These are phyloP conservation scores for Stenoptilia bipunctidactyla DNA, from an alignment of 2,888 invertebrate genomes.

Conservation along the genomic window DNA sequence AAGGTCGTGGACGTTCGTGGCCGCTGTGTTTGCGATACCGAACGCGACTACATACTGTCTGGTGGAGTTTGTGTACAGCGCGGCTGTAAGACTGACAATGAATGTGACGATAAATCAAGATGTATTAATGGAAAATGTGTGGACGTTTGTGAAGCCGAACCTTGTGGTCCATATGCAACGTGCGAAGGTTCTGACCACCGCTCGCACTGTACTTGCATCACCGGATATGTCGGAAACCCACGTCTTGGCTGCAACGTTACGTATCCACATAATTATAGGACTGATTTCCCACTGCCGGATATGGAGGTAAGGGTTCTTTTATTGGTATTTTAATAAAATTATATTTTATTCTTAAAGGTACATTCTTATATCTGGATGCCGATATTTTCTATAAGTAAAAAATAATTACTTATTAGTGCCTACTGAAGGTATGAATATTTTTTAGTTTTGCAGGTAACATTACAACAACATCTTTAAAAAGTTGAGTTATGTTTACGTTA, in stretches of 20 bases:
- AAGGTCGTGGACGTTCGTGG: slow-evolving; percentile 82
- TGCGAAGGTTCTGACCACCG: slow-evolving; percentile 84
- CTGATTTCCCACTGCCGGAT: slow-evolving; percentile 87
- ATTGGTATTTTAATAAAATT: neutral
- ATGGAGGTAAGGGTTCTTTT: slow-evolving; percentile 66
- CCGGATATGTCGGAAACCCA: slow-evolving; percentile 83
- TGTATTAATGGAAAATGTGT: slow-evolving; percentile 85
- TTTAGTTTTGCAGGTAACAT: too few relatives aligned
- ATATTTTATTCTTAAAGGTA: too few relatives aligned
- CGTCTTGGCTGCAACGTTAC: slow-evolving; percentile 77
- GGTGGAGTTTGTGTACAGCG: slow-evolving; percentile 85
- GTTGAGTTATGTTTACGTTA: too few relatives aligned
- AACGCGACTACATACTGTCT: slow-evolving; percentile 82
- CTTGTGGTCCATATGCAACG: slow-evolving; percentile 81
- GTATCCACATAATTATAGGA: slow-evolving; percentile 64
- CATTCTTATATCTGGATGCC: too few relatives aligned
- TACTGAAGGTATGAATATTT: too few relatives aligned
- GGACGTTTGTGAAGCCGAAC: slow-evolving; percentile 81
- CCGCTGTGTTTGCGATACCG: slow-evolving; percentile 85
- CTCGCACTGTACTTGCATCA: slow-evolving; percentile 82
- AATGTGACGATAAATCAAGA: slow-evolving; percentile 82
- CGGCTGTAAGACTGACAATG: slow-evolving; percentile 77
- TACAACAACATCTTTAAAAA: too few relatives aligned
- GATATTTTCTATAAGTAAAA: too few relatives aligned
- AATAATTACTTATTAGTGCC: too few relatives aligned